These are phyloP conservation scores for Amphipoea lucens DNA, from an alignment of 2,888 invertebrate species.

Conservation along the genomic window DNA sequence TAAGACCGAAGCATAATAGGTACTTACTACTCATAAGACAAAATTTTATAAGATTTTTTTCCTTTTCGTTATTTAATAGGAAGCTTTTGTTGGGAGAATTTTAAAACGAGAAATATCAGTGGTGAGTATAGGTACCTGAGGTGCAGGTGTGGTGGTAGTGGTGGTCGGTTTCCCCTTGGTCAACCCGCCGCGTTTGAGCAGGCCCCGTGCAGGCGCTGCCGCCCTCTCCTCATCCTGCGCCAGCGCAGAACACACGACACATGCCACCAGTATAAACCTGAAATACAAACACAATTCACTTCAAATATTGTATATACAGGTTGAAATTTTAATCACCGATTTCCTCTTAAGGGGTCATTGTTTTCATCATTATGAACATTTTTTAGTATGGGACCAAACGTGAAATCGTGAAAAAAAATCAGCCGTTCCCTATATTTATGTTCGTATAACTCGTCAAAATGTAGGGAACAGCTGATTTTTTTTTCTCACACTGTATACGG, in stretches of 20 bases:
- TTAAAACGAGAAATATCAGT: background rate
- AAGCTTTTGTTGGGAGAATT: background rate
- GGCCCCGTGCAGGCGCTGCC: conserved; percentile 74
- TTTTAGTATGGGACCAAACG: too few relatives aligned
- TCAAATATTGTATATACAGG: conserved; percentile 2
- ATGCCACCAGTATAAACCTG: conserved; percentile 82
- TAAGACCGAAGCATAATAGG: background rate
- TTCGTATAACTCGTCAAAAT: too few relatives aligned
- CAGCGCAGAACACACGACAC: conserved; percentile 78
- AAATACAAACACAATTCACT: conserved; percentile 64
- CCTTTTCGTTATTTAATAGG: background rate
- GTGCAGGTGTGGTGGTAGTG: conserved; percentile 84
- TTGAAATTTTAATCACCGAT: too few relatives aligned
- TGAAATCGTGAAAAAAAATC: too few relatives aligned
- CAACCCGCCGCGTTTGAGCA: conserved; percentile 82
- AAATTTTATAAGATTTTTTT: background rate
- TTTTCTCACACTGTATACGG: background rate
- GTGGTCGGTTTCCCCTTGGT: conserved; percentile 82
- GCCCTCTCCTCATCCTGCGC: conserved; percentile 82
- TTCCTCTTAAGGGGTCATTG: too few relatives aligned
- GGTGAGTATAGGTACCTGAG: conserved; percentile 76
- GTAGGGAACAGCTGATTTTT: background rate
- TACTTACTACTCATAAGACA: too few relatives aligned
- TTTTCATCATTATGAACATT: too few relatives aligned
- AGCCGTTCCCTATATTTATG: too few relatives aligned